Percentiles rank a stretch among this genome's conserved stretches.
Evolutionary conservation across 2,888 invertebrate species (phyloP).

Genomic region (Cephonodes hylas): DNA sequence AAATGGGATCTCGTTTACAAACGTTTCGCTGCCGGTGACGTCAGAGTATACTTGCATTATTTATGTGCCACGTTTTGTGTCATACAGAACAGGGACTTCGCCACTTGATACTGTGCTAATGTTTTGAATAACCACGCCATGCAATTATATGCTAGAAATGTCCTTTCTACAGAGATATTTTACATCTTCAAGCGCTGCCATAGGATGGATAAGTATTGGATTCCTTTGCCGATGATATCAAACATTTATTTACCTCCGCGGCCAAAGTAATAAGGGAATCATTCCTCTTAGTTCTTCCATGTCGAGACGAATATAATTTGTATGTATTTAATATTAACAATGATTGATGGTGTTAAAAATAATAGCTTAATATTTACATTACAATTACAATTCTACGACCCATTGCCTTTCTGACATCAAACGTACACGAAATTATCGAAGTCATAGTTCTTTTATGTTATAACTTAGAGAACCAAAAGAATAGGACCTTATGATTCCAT

Average conservation of each 20-base stretch:
- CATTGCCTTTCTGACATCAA: too few species aligned
- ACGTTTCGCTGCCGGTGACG: slow-evolving; percentile 58
- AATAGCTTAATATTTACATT: too few species aligned
- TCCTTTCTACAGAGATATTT: neutral
- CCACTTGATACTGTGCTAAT: slow-evolving; percentile 5
- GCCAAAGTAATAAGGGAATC: neutral
- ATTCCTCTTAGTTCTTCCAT: too few species aligned
- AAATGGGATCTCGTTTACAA: slow-evolving; percentile 18
- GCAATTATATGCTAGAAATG: neutral
- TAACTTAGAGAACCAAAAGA: too few species aligned
- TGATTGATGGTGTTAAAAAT: too few species aligned
- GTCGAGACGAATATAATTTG: too few species aligned
- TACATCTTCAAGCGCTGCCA: too few species aligned
- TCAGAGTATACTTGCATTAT: slow-evolving; percentile 67
- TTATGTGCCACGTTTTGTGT: slow-evolving; percentile 59
- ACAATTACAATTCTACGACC: too few species aligned
- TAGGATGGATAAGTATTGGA: neutral
- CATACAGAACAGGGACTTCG: slow-evolving; percentile 35
- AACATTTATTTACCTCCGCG: neutral
- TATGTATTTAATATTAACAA: too few species aligned
- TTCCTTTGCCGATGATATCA: neutral
- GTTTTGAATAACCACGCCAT: slow-evolving; percentile 13
- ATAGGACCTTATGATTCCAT: too few species aligned
- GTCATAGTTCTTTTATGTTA: too few species aligned
- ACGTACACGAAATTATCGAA: too few species aligned